Evolutionary conservation across 1,140 invertebrate species (phyloP), one percentile per base, ranked within the genome.

Genomic region (Bombus huntii): DNA sequence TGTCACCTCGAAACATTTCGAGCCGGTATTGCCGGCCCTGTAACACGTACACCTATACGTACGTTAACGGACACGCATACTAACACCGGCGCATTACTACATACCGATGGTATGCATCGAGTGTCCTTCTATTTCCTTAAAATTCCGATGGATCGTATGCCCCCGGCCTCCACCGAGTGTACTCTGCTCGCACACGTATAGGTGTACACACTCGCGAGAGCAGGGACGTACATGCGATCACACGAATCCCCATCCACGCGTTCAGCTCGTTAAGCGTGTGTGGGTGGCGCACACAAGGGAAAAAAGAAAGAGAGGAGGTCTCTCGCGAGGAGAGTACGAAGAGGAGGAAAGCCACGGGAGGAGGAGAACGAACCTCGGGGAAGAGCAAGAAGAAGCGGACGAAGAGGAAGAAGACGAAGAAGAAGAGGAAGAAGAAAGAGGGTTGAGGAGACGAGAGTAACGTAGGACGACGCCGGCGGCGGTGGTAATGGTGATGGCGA

Each of bases 401-500:
- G 85, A 80, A 68, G 72, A 59, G 42, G 82, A 47, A 68, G 72
- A 71, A 75, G 47, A 39, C 28, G 68, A 71, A n/a, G 57, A 44
- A 76, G 70, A 70, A 86, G 85, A 65, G 82, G 70, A 88, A 34
- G 89, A 66, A 62, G 39, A 79, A 88, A 88, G 87, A 83, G 76
- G 82, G 86, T 85, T 87, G 88, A 90, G 86, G 83, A 86, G 86
- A 85, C 82, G 87, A 75, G 84, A 79, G 65, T 75, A 81, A 73
- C 80, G 77, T 84, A 90, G 83, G 71, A 75, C 68, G 85, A 86
- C 72, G 90, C 89, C 92, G 92, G 83, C 88, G 88, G 91, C 92
- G 90, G 92, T 95, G 94, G 94, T 93, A 93, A 94, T 94, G 93
- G 93, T 93, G 92, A 94, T 94, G 93, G 94, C 92, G 92, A 89